Evolutionary conservation across 2,888 invertebrate genomes (phyloP).

Genomic region (Acanthosepion esculentum): DNA sequence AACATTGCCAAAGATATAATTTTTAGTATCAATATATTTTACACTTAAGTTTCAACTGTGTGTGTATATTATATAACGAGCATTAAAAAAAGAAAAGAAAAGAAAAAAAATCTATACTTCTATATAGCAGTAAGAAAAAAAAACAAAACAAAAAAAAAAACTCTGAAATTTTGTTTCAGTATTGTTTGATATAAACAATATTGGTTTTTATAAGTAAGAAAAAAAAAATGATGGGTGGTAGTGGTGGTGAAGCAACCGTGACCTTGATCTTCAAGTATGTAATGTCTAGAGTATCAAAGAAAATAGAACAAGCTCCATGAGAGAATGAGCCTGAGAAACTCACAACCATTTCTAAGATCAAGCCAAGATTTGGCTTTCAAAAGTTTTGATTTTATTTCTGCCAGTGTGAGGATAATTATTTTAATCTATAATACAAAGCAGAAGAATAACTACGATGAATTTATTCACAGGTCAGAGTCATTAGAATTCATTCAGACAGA

Average conservation of each 20-base stretch:
- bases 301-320: background rate
- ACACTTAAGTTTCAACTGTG: too few relatives aligned
- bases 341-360: background rate
- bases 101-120: too few relatives aligned
- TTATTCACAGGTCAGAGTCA: background rate
- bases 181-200: too few relatives aligned
- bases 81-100: too few relatives aligned
- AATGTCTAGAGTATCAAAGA: background rate
- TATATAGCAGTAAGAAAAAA: too few relatives aligned
- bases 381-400: background rate
- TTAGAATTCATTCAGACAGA: background rate
- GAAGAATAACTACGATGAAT: background rate
- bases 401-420: slow-evolving; percentile 33
- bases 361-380: background rate
- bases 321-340: background rate
- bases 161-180: too few relatives aligned
- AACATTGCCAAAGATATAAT: too few relatives aligned
- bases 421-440: background rate
- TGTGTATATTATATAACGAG: too few relatives aligned
- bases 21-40: too few relatives aligned
- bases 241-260: background rate
- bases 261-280: background rate
- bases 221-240: background rate
- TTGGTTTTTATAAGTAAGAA: background rate
- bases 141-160: too few relatives aligned